These are phyloP conservation scores for Tragelaphus scriptus DNA, from an alignment of 2,113 vertebrate species.

Conservation along the genomic window DNA sequence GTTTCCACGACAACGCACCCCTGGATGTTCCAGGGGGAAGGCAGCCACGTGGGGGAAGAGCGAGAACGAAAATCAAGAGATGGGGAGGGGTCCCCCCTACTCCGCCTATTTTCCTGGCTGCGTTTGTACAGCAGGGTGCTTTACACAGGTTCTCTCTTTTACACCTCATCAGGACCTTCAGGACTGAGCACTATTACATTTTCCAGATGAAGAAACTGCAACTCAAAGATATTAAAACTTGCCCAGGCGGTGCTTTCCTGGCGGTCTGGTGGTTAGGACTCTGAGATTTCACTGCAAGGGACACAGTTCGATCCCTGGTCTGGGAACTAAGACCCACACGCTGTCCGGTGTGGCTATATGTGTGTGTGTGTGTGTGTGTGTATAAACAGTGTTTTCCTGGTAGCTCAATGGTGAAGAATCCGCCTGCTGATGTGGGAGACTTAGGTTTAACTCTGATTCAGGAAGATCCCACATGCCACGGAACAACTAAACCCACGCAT, in stretches of 20 bases:
- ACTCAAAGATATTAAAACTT: neutral
- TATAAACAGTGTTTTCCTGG: neutral
- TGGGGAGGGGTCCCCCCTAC: neutral
- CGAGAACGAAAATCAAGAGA: neutral
- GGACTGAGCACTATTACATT: neutral
- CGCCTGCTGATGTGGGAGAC: accelerated
- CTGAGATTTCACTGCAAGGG: neutral
- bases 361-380: too few species aligned
- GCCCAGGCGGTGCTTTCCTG: neutral
- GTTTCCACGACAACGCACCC: conserved; percentile 55
- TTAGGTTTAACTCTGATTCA: neutral
- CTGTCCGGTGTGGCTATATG: neutral
- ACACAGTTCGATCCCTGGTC: neutral
- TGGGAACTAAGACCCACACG: neutral
- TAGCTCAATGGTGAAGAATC: neutral
- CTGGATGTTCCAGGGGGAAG: neutral
- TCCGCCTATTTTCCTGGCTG: neutral
- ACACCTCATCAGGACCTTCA: too few species aligned
- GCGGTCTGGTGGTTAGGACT: neutral
- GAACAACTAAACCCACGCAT: neutral
- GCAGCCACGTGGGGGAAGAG: neutral
- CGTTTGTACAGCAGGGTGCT: too few species aligned
- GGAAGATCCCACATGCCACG: neutral
- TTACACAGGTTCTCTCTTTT: too few species aligned
- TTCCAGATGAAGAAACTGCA: neutral